Evolutionary conservation across 1,140 invertebrate genomes (phyloP), one percentile per base, ranked within the genome.

Genomic region (Drosophila navojoa): DNA sequence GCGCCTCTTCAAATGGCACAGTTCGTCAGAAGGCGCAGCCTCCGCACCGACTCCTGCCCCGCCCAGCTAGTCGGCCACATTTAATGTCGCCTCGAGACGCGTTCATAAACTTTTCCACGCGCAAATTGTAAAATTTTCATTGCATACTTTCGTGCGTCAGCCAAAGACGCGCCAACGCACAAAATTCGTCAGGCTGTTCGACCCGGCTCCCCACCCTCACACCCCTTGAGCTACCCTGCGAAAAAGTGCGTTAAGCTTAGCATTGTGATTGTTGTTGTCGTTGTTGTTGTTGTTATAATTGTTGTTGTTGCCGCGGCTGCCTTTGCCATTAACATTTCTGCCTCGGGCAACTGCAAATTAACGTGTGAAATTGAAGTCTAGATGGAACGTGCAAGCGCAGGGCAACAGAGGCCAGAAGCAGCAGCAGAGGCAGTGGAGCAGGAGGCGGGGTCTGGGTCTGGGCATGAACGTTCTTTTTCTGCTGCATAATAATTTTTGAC

Each of bases 91-190:
- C 79, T 74, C 52, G 45, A 81, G 79, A 76, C 69, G 55, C 71
- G 79, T 79, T 82, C 79, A 81, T 81, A 82, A 81, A 81, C 47
- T 81, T 81, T 82, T 77, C 70, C 79, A 81, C 79, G 79, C 79
- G 79, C 81, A 82, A 82, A 81, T 82, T 81, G 79, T 82, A 82
- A 81, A 81, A 45, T 38, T 29, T 29, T 29, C 27, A 29, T 29
- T 29, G 27, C 27, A 29, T 29, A 22, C 19, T 81, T 81, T 82
- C 29, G 71, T 82, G 79, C 79, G 79, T 67, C 75, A 57, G 35
- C 45, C 64, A 42, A 59, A 67, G 29, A 47, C 29, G 47, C 45
- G 59, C 58, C 76, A 69, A 64, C 76, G 76, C 71, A 79, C 76
- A 64, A 64, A 70, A 70, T 44, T 42, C 16, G 68, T 38, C 29